Percentiles rank a stretch among this genome's conserved stretches.
These are phyloP conservation scores for Rhagonycha lutea DNA, from an alignment of 2,888 invertebrate genomes.

Conservation along the genomic window DNA sequence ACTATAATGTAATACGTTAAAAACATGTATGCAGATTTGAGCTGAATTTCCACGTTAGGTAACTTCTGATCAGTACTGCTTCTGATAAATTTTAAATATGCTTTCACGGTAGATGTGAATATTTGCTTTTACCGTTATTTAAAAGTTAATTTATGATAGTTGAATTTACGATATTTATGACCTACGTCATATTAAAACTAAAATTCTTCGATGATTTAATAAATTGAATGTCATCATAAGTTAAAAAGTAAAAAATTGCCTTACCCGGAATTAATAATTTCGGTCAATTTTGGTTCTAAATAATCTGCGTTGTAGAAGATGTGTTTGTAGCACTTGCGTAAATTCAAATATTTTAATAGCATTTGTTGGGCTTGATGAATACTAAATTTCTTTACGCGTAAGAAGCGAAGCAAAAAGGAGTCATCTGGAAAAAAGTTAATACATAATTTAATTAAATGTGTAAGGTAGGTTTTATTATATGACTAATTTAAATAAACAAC, in stretches of 20 bases:
- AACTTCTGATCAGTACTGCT: no score
- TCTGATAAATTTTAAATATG: no score
- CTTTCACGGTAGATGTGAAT: no score
- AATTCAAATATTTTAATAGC: slow-evolving; percentile 75
- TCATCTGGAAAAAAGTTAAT: slow-evolving; percentile 63
- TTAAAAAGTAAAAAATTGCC: slow-evolving; percentile 26
- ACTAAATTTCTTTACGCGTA: slow-evolving; percentile 78
- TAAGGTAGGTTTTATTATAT: neutral
- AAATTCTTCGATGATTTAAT: neutral
- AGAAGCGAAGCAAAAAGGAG: slow-evolving; percentile 72
- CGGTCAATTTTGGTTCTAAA: slow-evolving; percentile 62
- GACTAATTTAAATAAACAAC: neutral
- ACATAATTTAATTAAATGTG: neutral
- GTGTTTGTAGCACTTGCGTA: slow-evolving; percentile 70
- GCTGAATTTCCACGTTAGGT: no score
- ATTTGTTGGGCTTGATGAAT: slow-evolving; percentile 79
- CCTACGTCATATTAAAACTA: no score
- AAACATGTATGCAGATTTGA: no score
- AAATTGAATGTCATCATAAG: no score
- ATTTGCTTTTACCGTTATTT: no score
- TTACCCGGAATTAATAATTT: slow-evolving; percentile 71
- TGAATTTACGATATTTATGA: no score
- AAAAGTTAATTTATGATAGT: no score
- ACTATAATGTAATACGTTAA: no score
- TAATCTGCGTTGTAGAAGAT: slow-evolving; percentile 69